These are phyloP conservation scores for Axea sp. DNA, from an alignment of 2,888 invertebrate species.

Conservation along the genomic window DNA sequence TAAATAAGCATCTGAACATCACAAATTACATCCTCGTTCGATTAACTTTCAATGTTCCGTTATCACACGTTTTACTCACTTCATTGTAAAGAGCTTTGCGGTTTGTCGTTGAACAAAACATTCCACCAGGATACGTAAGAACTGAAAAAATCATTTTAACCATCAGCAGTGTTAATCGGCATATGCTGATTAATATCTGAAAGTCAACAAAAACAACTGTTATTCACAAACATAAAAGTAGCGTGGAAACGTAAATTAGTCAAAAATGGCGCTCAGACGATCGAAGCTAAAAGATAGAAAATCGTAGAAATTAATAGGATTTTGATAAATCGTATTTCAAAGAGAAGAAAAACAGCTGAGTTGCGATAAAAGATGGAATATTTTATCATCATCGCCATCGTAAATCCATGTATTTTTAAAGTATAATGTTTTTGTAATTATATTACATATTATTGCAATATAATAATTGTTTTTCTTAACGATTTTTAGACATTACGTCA, in stretches of 20 bases:
- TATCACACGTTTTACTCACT: background rate
- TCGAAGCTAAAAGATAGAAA: conserved; percentile 17
- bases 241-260: conserved; percentile 17
- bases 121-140: conserved; percentile 10
- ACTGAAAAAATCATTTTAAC: conserved; percentile 33
- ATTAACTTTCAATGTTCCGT: background rate
- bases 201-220: no score
- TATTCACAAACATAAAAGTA: conserved; percentile 12
- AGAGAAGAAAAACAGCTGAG: background rate
- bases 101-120: background rate
- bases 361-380: no score
- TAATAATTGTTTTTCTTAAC: no score
- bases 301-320: background rate
- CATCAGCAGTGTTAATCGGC: conserved; percentile 18
- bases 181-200: no score
- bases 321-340: background rate
- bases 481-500: no score
- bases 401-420: no score
- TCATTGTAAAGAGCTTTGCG: background rate
- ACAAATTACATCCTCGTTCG: no score
- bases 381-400: no score
- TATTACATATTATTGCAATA: no score
- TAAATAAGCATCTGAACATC: no score
- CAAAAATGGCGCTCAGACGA: conserved; percentile 7
- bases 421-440: no score